Percentiles rank a stretch among this genome's conserved stretches.
Conservation (phyloP, 2,797 vertebrate genomes). For the Sebastes baramenuke region DNA sequence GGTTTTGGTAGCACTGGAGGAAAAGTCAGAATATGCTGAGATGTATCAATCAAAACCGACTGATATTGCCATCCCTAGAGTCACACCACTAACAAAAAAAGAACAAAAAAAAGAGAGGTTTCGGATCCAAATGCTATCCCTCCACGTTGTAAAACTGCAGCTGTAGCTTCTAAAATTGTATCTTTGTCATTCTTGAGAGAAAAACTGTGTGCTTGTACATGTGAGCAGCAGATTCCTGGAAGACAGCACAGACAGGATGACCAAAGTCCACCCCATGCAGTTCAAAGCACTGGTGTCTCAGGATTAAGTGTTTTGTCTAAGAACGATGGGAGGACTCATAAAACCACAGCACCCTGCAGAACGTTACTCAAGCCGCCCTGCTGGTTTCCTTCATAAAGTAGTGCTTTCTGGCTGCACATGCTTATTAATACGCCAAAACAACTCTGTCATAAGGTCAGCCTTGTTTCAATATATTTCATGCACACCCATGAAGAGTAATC, state of each 20-base stretch:
- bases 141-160: conserved; percentile 35
- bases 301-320: conserved; percentile 53
- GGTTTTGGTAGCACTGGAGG: background rate
- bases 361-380: conserved; percentile 36
- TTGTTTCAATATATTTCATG: conserved; percentile 30
- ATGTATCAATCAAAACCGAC: background rate
- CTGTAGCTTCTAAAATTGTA: conserved; percentile 39
- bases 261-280: conserved; percentile 34
- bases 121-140: background rate
- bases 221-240: conserved; percentile 47
- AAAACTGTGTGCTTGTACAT: background rate
- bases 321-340: conserved; percentile 46
- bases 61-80: background rate
- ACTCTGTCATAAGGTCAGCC: conserved; percentile 21
- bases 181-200: conserved; percentile 14
- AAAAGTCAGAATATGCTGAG: background rate
- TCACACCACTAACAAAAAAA: background rate
- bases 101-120: background rate
- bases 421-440: conserved; percentile 32
- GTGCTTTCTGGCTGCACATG: conserved; percentile 23
- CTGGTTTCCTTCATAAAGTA: conserved; percentile 43
- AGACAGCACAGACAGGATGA: conserved; percentile 45
- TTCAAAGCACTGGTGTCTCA: conserved; percentile 60
- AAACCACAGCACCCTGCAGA: conserved; percentile 48
- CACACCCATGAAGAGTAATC: background rate